phyloP scores from a whole-genome alignment of 2,113 vertebrate species.

The Falcunculus frontatus region DNA sequence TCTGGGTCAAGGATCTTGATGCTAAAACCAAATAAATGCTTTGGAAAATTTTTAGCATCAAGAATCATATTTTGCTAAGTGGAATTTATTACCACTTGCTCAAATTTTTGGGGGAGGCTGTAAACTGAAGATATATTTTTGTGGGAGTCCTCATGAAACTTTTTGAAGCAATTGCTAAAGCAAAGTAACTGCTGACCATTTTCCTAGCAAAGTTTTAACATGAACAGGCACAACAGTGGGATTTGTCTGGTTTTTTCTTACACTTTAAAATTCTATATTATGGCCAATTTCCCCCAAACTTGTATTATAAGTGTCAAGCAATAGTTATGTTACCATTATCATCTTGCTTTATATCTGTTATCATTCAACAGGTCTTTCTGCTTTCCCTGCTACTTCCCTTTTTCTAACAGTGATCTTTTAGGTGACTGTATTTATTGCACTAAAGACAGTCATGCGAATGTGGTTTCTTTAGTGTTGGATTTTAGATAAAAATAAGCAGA shows the following conservation, averaged over 20 bases:
- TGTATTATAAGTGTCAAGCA: background rate
- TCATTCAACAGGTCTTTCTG: background rate
- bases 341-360: background rate
- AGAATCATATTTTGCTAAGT: background rate
- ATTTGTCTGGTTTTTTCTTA: background rate
- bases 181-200: background rate
- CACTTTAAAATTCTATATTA: background rate
- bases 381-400: background rate
- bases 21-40: background rate
- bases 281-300: background rate
- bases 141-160: background rate
- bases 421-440: fast-evolving
- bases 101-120: background rate
- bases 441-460: background rate
- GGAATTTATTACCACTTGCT: background rate
- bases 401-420: background rate
- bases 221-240: background rate
- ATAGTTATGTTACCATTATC: background rate
- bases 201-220: background rate
- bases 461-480: background rate
- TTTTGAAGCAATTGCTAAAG: background rate
- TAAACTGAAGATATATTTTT: background rate
- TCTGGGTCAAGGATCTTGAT: background rate
- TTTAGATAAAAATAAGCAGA: background rate
- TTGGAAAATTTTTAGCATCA: background rate